Evolutionary conservation across 2,888 invertebrate genomes (phyloP).

Genomic region (Pollenia angustigena): DNA sequence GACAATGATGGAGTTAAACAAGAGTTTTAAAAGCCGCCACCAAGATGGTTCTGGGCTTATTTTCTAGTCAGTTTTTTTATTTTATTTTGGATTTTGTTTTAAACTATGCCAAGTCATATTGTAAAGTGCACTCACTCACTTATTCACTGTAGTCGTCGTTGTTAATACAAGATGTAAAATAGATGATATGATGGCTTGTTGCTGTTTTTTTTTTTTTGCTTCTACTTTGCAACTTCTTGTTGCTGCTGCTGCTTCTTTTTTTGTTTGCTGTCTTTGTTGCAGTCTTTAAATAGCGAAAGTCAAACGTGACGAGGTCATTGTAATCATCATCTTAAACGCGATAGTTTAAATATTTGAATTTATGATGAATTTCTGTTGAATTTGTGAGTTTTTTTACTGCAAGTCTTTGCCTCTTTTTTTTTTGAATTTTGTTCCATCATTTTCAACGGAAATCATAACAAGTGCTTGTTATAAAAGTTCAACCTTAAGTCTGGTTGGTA

Average conservation of each 20-base stretch:
- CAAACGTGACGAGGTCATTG: constrained; percentile 82
- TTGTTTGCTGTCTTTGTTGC: constrained; percentile 54
- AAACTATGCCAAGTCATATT: constrained; percentile 68
- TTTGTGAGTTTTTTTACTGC: not conserved
- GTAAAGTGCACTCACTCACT: constrained; percentile 66
- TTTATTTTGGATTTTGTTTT: constrained; percentile 42
- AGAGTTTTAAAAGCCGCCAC: constrained; percentile 40
- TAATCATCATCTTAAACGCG: constrained; percentile 70
- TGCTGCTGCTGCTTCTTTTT: constrained; percentile 40
- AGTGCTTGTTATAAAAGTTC: constrained; percentile 63
- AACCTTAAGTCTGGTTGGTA: constrained; percentile 11
- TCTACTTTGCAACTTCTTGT: constrained; percentile 44
- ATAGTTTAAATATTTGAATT: constrained; percentile 70
- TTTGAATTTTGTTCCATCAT: constrained; percentile 14
- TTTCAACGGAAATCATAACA: constrained; percentile 71
- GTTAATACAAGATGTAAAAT: constrained; percentile 64
- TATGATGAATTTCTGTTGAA: constrained; percentile 66
- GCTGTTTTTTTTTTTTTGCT: constrained; percentile 35
- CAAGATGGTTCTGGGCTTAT: constrained; percentile 30
- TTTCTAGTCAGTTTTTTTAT: constrained; percentile 25
- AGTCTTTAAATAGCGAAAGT: constrained; percentile 78
- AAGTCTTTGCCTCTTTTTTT: not conserved
- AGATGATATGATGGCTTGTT: constrained; percentile 69
- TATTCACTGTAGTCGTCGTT: constrained; percentile 8
- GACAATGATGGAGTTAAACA: constrained; percentile 28